Evolutionary conservation across 2,113 vertebrate genomes (phyloP).

Genomic region (Pampusana beccarii): DNA sequence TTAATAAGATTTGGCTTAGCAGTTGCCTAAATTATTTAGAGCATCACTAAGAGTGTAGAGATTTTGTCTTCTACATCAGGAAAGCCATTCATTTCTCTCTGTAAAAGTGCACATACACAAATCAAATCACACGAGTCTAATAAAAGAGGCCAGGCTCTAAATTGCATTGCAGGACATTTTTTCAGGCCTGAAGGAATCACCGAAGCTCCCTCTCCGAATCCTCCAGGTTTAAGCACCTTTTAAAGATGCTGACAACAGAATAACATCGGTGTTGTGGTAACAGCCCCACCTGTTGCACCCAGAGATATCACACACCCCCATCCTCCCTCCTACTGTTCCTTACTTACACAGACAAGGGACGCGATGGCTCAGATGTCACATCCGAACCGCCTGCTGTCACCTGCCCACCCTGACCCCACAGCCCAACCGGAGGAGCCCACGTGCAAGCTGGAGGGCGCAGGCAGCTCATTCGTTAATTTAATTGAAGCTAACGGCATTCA

Average conservation of each 20-base stretch:
- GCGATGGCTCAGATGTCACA: neutral
- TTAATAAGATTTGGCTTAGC: neutral
- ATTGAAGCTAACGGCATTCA: accelerated
- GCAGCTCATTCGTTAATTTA: neutral
- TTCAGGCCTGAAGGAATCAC: neutral
- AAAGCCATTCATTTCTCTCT: neutral
- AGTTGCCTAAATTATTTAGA: neutral
- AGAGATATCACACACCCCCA: neutral
- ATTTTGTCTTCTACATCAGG: neutral
- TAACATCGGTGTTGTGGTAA: neutral
- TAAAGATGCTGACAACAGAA: neutral
- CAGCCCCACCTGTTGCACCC: neutral
- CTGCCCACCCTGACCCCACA: neutral
- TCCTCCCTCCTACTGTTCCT: neutral
- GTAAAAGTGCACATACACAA: neutral
- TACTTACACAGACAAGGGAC: neutral
- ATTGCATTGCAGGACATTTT: neutral
- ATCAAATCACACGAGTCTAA: neutral
- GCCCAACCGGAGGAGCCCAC: no score
- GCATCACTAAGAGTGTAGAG: neutral
- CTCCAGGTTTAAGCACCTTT: neutral
- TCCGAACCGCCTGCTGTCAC: neutral
- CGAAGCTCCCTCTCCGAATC: neutral
- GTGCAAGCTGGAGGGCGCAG: neutral
- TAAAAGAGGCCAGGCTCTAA: neutral